A percentile compares a stretch with the other conserved stretches of the same genome.
Conservation (phyloP, 2,888 invertebrate species). For the Agrotis ipsilon region DNA sequence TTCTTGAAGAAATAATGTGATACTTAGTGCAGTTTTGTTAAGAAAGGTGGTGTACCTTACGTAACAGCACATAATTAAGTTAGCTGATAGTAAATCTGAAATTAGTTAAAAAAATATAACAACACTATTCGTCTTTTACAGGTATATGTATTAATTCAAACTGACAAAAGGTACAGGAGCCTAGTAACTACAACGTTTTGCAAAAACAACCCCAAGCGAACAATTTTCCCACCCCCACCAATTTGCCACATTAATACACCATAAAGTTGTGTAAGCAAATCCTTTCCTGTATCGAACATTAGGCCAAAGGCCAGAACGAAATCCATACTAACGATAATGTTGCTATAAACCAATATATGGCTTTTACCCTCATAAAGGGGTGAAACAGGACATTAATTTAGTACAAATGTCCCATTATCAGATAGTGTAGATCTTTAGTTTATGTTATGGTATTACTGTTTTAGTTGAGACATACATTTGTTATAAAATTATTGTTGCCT, state of each 20-base stretch:
- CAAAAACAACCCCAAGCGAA: not conserved
- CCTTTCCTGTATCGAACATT: slow-evolving; percentile 35
- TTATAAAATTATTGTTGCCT: not conserved
- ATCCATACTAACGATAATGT: slow-evolving; percentile 56
- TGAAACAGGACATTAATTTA: slow-evolving; percentile 51
- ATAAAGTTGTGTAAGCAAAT: slow-evolving; percentile 26
- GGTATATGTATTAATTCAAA: no score
- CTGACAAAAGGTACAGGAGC: no score
- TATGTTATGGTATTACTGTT: slow-evolving; percentile 30
- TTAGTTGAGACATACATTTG: slow-evolving; percentile 25
- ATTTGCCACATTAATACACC: slow-evolving; percentile 29
- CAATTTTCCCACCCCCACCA: slow-evolving; percentile 9
- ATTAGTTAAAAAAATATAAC: no score
- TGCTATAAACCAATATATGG: slow-evolving; percentile 57
- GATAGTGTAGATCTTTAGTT: slow-evolving; percentile 43
- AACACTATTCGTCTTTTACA: no score
- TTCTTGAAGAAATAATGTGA: no score
- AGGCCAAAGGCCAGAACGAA: slow-evolving; percentile 47
- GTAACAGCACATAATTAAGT: no score
- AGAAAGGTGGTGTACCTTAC: no score
- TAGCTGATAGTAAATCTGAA: no score
- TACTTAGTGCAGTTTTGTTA: no score
- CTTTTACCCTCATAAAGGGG: slow-evolving; percentile 47
- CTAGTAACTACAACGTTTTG: not conserved
- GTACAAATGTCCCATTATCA: slow-evolving; percentile 48